These are phyloP conservation scores for Cydia strobilella DNA, from an alignment of 1,140 invertebrate species.

Conservation along the genomic window DNA sequence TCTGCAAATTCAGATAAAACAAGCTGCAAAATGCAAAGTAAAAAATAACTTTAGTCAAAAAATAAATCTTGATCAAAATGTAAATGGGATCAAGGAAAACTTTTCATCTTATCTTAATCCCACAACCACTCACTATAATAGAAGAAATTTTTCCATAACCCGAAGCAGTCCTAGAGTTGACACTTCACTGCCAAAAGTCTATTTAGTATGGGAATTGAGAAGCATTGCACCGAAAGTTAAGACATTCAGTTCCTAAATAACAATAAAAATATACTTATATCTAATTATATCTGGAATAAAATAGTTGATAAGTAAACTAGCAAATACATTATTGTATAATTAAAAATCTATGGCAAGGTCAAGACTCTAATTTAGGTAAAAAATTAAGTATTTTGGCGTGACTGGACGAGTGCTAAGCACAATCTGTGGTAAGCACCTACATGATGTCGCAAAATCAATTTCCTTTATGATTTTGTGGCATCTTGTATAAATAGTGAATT, in stretches of 20 bases:
- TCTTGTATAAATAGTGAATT: slow-evolving; percentile 1
- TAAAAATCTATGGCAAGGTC: not conserved
- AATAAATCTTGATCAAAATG: no score
- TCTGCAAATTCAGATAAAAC: no score
- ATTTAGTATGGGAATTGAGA: no score
- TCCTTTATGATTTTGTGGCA: not conserved
- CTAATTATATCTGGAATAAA: not conserved
- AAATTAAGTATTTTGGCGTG: not conserved
- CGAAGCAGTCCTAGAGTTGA: no score
- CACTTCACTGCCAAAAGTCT: no score
- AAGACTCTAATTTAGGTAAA: not conserved
- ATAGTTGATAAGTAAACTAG: not conserved
- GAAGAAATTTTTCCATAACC: no score
- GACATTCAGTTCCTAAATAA: not conserved
- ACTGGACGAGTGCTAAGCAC: slow-evolving; percentile 28
- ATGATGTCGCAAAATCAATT: not conserved
- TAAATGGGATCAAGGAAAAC: no score
- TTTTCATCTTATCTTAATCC: no score
- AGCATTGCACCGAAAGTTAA: no score
- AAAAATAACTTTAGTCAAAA: no score
- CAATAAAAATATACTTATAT: not conserved
- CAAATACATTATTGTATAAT: not conserved
- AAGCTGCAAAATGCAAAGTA: no score
- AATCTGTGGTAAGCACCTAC: slow-evolving; percentile 6
- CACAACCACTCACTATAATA: no score